A percentile compares a stretch with the other conserved stretches of the same genome.
Conservation (phyloP, 2,797 vertebrate species). For the Euthynnus affinis region DNA sequence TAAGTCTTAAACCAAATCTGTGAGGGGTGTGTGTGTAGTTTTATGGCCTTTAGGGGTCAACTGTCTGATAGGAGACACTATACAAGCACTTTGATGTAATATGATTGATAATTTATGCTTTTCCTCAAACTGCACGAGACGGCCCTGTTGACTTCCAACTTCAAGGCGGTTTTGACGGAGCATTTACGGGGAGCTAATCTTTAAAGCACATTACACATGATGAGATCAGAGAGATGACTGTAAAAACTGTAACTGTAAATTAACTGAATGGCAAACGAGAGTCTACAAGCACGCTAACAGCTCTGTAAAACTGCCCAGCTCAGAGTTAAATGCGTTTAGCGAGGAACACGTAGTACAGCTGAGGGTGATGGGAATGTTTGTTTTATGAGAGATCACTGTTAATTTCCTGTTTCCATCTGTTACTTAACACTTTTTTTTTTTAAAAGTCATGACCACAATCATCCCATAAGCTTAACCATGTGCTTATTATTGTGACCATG, state of each 20-base stretch:
- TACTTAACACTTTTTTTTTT: too few relatives aligned
- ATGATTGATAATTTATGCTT: slow-evolving; percentile 12
- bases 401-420: too few relatives aligned
- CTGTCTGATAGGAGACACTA: neutral
- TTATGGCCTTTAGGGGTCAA: neutral
- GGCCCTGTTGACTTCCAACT: neutral
- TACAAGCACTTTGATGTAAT: neutral
- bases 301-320: neutral
- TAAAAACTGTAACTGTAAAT: neutral
- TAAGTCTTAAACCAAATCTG: neutral
- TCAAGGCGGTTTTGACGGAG: slow-evolving; percentile 15
- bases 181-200: neutral
- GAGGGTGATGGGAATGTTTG: too few relatives aligned
- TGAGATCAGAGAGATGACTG: slow-evolving; percentile 13
- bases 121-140: neutral
- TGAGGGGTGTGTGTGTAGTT: neutral
- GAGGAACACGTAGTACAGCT: too few relatives aligned
- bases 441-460: too few relatives aligned
- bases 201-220: slow-evolving; percentile 6
- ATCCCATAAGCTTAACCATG: too few relatives aligned
- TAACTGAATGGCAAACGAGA: neutral
- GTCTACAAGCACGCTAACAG: neutral
- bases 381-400: too few relatives aligned
- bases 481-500: too few relatives aligned
- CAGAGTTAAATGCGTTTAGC: neutral